Evolutionary conservation across 2,888 invertebrate species (phyloP), one percentile per base, ranked within the genome.

Genomic region (Cantharis rufa): DNA sequence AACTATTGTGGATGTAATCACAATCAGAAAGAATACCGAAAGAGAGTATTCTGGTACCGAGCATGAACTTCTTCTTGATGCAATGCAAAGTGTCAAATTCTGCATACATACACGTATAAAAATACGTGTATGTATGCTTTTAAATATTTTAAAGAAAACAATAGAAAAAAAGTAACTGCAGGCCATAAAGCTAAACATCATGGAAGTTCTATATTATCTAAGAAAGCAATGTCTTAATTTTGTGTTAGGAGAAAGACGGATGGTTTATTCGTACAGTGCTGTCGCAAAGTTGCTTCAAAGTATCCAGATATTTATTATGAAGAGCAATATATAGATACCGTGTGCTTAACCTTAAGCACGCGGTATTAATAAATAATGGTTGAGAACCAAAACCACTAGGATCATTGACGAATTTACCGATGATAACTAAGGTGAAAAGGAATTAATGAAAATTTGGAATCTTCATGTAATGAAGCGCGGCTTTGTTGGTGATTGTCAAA

Each of bases 1-100:
- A 89, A 99, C 99, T 0, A 90, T 98, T 87, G 99, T 99, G n/a
- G 96, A 99, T 89, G 96, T 99, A 74, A 96, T 99, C 0, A 99
- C 99, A 2, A 99, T 99, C 85, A 92, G 99, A 85, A 99, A 99
- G 90, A 99, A 99, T 90, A 99, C 99, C 0, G 99, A 99, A 90
- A 99, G 99, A 80, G 99, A 99, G 90, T 99, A 99, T 90, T 99
- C 98, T 0, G 99, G 99, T 82, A 99, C 99, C 86, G 99, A 99
- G 89, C 99, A 99, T 88, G 97, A 98, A 91, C 98, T 99, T 86
- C 98, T 99, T 10, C 96, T 98, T 86, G 99, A 99, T 15, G 99
- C 99, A 79, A 99, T 99, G 71, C 99, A 99, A 90, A 98, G 98
- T 88, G 99, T 99, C 86, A 99, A 99, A 90, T 99, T 99, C 0